Evolutionary conservation across 2,113 vertebrate genomes (phyloP), one percentile per base, ranked within the genome.

Genomic region (Scomber scombrus): DNA sequence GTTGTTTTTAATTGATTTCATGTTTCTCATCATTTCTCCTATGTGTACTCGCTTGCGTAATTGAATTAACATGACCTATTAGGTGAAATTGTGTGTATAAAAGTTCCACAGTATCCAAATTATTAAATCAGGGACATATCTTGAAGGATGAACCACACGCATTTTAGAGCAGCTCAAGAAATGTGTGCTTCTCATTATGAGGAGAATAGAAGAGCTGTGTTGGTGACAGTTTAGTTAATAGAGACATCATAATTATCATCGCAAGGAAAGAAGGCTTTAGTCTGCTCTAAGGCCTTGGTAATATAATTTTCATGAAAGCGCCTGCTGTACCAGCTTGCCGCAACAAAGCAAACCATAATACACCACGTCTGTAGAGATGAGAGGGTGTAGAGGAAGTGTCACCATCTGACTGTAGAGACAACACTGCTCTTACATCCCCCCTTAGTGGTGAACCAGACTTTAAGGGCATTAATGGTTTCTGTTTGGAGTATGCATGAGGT

Each of bases 271-370:
- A 43, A 60, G 7, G 51, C 67, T 80, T 78, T 43, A 45, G 11
- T 61, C 49, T 78, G 63, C 47, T 71, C 29, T 88, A 56, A 51
- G 60, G 26, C 66, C 12, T 29, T 46, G 34, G 26, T 75, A 61
- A 80, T 40, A 74, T 56, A 4, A 61, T 50, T 75, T 66, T 21
- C 64, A 66, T 65, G 43, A 49, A 85, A 83, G 49, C 61, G 2
- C 19, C 57, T 56, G 16, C 31, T 69, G 72, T 71, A 21, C 71
- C 55, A 68, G 31, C 5, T 56, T 14, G 3, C 71, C 62, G 11
- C 84, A 81, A 76, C 31, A 86, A 84, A 81, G 78, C n/a, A 63
- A 78, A 65, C 63, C 66, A 46, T 77, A 78, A 78, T 78, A 31
- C 13, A 45, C 29, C 74, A 77, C 67, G 71, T 76, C 61, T 52